Conservation (phyloP, 2,113 vertebrate species). For the Oryctolagus cuniculus region mOryCun1.1 NC_091434.1:32299001-32299500, state of each 20-base stretch:
- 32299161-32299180: slow-evolving; percentile 13
- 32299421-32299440: slow-evolving; percentile 55
- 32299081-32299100: neutral
- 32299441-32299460: neutral
- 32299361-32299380: slow-evolving; percentile 15
- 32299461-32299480: slow-evolving; percentile 46
- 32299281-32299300: neutral
- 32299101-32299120: neutral
- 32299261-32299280: neutral
- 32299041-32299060: neutral
- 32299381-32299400: neutral
- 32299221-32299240: slow-evolving; percentile 47
- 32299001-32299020: neutral
- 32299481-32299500: neutral
- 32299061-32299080: neutral
- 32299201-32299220: neutral
- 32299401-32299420: neutral
- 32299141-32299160: neutral
- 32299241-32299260: slow-evolving; percentile 4
- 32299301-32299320: slow-evolving; percentile 47
- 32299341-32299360: neutral
- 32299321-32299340: slow-evolving; percentile 43
- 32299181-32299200: neutral
- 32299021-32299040: no score
- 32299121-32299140: neutral